These are phyloP conservation scores for Falco rusticolus DNA, from an alignment of 2,797 vertebrate genomes.

Conservation along the genomic window DNA sequence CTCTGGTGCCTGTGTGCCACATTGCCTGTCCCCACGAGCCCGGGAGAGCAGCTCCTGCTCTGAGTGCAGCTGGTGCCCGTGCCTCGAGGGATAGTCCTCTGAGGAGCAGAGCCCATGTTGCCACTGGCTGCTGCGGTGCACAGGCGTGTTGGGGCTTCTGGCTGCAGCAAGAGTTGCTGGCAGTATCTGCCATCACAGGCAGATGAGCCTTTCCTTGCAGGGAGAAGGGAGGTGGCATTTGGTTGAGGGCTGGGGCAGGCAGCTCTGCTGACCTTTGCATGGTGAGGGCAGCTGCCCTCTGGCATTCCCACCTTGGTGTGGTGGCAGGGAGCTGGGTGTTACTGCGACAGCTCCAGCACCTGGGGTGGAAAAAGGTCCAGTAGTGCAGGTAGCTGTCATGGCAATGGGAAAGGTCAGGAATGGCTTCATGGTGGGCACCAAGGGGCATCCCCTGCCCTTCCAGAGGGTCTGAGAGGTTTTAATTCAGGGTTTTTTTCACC, in stretches of 20 bases:
- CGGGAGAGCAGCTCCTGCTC: background rate
- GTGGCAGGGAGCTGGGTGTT: background rate
- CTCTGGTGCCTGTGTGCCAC: background rate
- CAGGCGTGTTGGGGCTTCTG: fast-evolving
- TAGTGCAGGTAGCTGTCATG: fast-evolving
- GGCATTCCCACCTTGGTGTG: fast-evolving
- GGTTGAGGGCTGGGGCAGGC: too few species aligned
- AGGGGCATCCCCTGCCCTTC: background rate
- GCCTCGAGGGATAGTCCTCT: background rate
- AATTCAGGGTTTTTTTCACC: background rate
- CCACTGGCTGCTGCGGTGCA: background rate
- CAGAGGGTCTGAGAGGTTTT: background rate
- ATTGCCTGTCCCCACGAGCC: background rate
- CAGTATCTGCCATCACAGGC: background rate
- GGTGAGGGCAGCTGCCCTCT: fast-evolving
- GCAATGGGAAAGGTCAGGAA: background rate
- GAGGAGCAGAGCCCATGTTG: background rate
- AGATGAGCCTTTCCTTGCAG: fast-evolving
- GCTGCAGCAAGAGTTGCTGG: background rate
- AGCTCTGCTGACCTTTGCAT: too few species aligned
- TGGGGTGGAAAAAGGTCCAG: background rate
- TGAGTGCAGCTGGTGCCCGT: background rate
- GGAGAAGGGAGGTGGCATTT: background rate
- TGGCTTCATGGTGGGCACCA: fast-evolving
- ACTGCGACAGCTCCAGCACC: background rate